Conservation (phyloP, 2,113 vertebrate species). For the Ictalurus furcatus region DNA sequence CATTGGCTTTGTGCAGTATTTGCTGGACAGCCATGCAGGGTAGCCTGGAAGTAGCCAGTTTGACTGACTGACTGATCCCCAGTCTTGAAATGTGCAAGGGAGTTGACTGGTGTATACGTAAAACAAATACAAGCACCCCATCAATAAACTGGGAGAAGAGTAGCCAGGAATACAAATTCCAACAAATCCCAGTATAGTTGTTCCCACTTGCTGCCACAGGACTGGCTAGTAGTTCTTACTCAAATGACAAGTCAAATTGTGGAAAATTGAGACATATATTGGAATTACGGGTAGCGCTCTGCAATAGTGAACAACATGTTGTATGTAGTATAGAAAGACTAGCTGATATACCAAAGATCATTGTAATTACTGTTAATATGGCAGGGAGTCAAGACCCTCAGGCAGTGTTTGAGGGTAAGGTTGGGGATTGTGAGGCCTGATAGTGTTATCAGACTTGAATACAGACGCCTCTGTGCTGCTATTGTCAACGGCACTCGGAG, state of each 20-base stretch:
- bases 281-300: background rate
- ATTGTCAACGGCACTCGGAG: slow-evolving; percentile 69
- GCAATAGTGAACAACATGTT: slow-evolving; percentile 56
- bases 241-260: background rate
- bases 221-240: background rate
- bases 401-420: slow-evolving; percentile 73
- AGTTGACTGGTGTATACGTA: background rate
- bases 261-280: background rate
- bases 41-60: background rate
- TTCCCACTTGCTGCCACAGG: background rate
- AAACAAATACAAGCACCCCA: background rate
- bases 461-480: slow-evolving; percentile 69
- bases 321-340: slow-evolving; percentile 64
- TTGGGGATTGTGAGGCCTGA: slow-evolving; percentile 68
- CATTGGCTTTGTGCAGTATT: background rate
- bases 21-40: no score
- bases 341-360: slow-evolving; percentile 67
- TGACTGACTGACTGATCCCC: background rate
- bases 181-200: background rate
- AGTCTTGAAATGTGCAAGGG: background rate
- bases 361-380: slow-evolving; percentile 81
- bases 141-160: background rate
- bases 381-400: slow-evolving; percentile 73
- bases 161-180: background rate
- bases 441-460: slow-evolving; percentile 81